Percentiles rank a stretch among this genome's conserved stretches.
These are phyloP conservation scores for Tretioscincus oriximinensis DNA, from an alignment of 2,113 vertebrate species.

Conservation along the genomic window DNA sequence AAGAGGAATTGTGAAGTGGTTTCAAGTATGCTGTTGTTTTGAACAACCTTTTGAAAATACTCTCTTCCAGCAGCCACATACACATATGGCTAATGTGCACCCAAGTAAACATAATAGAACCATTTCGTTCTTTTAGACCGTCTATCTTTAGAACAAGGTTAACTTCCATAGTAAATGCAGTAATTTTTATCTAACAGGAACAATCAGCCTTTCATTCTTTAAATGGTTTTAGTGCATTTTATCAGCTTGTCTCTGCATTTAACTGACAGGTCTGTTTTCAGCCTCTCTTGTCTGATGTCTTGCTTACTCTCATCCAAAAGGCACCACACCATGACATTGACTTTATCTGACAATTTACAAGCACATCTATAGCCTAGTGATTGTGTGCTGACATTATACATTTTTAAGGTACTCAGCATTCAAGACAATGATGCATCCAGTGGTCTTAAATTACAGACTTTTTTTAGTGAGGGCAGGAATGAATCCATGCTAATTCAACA, in stretches of 20 bases:
- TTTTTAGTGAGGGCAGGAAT: neutral
- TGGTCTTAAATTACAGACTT: neutral
- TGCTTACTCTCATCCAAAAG: neutral
- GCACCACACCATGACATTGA: neutral
- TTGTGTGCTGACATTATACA: neutral
- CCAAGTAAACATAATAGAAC: slow-evolving; percentile 1
- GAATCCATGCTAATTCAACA: neutral
- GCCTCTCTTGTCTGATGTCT: neutral
- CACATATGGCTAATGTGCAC: neutral
- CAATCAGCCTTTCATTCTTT: slow-evolving; percentile 21
- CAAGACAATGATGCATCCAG: neutral
- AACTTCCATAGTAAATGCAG: neutral
- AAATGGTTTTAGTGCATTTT: slow-evolving; percentile 21
- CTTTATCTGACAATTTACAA: slow-evolving; percentile 22
- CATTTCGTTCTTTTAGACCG: slow-evolving; percentile 4
- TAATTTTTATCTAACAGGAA: neutral
- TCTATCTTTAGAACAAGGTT: slow-evolving; percentile 7
- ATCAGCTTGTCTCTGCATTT: neutral
- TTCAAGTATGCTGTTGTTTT: neutral
- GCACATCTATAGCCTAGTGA: neutral
- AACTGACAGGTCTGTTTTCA: slow-evolving; percentile 10
- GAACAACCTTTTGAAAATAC: neutral
- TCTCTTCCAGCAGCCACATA: neutral
- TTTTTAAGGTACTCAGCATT: neutral
- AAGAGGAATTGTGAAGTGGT: neutral